Evolutionary conservation across 1,140 invertebrate species (phyloP), one percentile per base, ranked within the genome.

Genomic region (Limonius californicus): DNA sequence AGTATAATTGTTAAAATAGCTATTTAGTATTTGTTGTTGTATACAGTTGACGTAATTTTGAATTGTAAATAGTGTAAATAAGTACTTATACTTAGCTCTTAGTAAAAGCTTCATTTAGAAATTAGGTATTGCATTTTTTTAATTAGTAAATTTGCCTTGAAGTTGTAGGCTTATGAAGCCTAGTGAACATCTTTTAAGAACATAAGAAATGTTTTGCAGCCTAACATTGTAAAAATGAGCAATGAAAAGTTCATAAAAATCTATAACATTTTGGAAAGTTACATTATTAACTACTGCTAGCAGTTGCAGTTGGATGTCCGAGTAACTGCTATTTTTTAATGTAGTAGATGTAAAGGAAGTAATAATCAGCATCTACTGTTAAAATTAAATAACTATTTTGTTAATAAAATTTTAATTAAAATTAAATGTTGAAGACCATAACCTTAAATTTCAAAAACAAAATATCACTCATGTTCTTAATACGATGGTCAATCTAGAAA

Each of bases 41-140:
- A 42, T 35, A 64, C 57, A 56, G 53, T 64, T 56, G 53, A 64
- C 47, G 57, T 59, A 63, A 47, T 57, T 59, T 50, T 63, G 15
- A 53, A 42, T 23, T 64, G 63, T 64, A 64, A 35, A 64, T 64
- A 64, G 58, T 64, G 63, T 64, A 64, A 7, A 50, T 63, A 63
- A 63, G 53, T 63, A 63, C 50, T 55, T 55, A 55, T 59, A 63
- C 30, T 55, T 55, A 55, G 14, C 6, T 6, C 30, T 27, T n/a
- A 32, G 20, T 23, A 54, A 54, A 16, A 16, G 45, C 16, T 50
- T 19, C n/a, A 18, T 55, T 55, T 55, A 23, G 54, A 16, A 50
- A 50, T 4, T 45, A 15, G 14, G 42, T 50, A 50, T 18, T 19
- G 16, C 19, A 50, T 18, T 45, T 45, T n/a, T 39, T 39, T 4